Conservation (phyloP, 1,140 invertebrate genomes). For the Euwallacea similis region DNA sequence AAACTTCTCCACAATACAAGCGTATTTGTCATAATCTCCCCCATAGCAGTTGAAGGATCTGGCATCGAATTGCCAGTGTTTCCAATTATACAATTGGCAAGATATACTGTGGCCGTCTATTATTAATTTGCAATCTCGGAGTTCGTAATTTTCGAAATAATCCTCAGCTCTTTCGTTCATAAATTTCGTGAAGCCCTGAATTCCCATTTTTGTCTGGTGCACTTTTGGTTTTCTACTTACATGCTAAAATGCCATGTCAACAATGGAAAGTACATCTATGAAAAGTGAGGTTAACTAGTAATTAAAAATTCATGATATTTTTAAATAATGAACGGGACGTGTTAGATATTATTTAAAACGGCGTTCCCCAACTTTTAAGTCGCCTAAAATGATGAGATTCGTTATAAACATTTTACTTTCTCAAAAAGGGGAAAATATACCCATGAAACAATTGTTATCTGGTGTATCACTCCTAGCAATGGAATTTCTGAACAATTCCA, state of each 20-base stretch:
- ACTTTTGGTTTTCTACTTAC: background rate
- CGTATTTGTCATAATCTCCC: constrained; percentile 84
- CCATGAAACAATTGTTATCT: no score
- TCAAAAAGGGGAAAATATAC: no score
- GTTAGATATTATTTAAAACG: no score
- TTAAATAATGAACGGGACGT: no score
- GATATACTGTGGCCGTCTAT: constrained; percentile 82
- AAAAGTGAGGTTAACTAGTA: no score
- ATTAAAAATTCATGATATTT: no score
- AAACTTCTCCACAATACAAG: constrained; percentile 64
- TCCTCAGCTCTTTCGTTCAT: constrained; percentile 68
- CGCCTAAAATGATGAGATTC: no score
- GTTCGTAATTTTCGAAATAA: constrained; percentile 64
- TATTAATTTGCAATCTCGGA: constrained; percentile 72
- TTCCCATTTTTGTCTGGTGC: constrained; percentile 66
- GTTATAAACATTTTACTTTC: no score
- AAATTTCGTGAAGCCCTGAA: constrained; percentile 78
- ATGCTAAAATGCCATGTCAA: constrained; percentile 1
- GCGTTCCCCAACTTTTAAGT: no score
- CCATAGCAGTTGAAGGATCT: constrained; percentile 65
- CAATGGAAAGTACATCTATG: background rate
- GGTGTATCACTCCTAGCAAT: no score
- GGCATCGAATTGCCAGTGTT: constrained; percentile 60
- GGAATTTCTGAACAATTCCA: no score
- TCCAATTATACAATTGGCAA: constrained; percentile 69